These are phyloP conservation scores for Amniataba percoides DNA, from an alignment of 2,797 vertebrate genomes.

Conservation along the genomic window DNA sequence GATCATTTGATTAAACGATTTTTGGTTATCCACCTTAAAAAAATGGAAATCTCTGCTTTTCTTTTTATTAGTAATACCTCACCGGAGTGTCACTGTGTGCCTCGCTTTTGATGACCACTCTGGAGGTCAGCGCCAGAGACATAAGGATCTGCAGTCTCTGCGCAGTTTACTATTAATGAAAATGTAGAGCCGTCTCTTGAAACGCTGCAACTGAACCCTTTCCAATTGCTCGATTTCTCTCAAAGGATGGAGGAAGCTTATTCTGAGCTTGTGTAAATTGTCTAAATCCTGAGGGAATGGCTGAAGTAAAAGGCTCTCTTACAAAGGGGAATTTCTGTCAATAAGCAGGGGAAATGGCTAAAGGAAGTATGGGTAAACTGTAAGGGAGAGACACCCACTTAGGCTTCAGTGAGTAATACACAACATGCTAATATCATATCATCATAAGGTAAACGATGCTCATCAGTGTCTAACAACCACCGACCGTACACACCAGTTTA, in stretches of 20 bases:
- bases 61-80: slow-evolving; percentile 7
- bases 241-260: slow-evolving; percentile 40
- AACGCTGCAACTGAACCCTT: slow-evolving; percentile 61
- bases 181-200: slow-evolving; percentile 61
- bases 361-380: slow-evolving; percentile 36
- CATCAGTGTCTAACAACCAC: slow-evolving; percentile 4
- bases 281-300: slow-evolving; percentile 65
- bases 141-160: slow-evolving; percentile 19
- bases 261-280: slow-evolving; percentile 63
- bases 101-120: slow-evolving; percentile 23
- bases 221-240: slow-evolving; percentile 41
- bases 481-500: slow-evolving; percentile 13
- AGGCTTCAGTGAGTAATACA: slow-evolving; percentile 13
- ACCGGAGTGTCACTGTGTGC: background rate
- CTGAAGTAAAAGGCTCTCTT: slow-evolving; percentile 70
- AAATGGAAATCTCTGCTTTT: slow-evolving; percentile 9
- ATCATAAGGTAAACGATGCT: slow-evolving; percentile 15
- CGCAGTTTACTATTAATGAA: slow-evolving; percentile 64
- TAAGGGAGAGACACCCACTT: slow-evolving; percentile 12
- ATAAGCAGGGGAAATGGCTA: slow-evolving; percentile 46
- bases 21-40: background rate
- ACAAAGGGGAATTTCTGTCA: slow-evolving; percentile 57
- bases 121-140: slow-evolving; percentile 9
- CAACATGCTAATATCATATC: slow-evolving; percentile 15
- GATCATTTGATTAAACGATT: slow-evolving; percentile 10